Evolutionary conservation across 1,140 invertebrate genomes (phyloP).

Genomic region (Centruroides sculpturatus): DNA sequence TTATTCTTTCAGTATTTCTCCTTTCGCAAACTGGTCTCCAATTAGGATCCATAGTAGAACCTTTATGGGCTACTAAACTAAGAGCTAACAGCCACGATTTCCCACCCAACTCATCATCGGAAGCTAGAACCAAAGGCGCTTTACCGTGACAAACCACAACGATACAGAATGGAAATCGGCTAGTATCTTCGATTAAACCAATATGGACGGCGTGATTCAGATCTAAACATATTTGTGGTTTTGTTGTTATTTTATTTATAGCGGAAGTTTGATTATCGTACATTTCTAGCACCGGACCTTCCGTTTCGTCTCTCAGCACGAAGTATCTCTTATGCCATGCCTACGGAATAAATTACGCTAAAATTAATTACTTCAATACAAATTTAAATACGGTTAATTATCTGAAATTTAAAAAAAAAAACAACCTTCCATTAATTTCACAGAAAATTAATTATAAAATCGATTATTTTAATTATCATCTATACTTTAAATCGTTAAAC

Average conservation of each 20-base stretch:
- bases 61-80: conserved; percentile 17
- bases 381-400: too few relatives aligned
- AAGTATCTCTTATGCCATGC: conserved; percentile 21
- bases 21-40: too few relatives aligned
- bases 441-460: too few relatives aligned
- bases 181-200: conserved; percentile 18
- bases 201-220: conserved; percentile 18
- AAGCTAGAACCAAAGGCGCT: conserved; percentile 18
- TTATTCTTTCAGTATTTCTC: too few relatives aligned
- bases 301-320: conserved; percentile 17
- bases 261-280: conserved; percentile 13
- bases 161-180: conserved; percentile 17
- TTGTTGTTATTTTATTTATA: neutral
- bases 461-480: too few relatives aligned
- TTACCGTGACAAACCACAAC: conserved; percentile 17
- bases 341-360: conserved; percentile 2
- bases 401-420: too few relatives aligned
- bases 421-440: too few relatives aligned
- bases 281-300: conserved; percentile 16
- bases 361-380: too few relatives aligned
- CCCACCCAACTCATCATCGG: conserved; percentile 16
- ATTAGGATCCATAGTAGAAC: neutral
- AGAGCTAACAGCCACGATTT: conserved; percentile 20
- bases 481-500: too few relatives aligned
- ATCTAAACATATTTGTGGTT: conserved; percentile 12